These are phyloP conservation scores for Vidua chalybeata DNA, from an alignment of 2,113 vertebrate genomes.

Conservation along the genomic window DNA sequence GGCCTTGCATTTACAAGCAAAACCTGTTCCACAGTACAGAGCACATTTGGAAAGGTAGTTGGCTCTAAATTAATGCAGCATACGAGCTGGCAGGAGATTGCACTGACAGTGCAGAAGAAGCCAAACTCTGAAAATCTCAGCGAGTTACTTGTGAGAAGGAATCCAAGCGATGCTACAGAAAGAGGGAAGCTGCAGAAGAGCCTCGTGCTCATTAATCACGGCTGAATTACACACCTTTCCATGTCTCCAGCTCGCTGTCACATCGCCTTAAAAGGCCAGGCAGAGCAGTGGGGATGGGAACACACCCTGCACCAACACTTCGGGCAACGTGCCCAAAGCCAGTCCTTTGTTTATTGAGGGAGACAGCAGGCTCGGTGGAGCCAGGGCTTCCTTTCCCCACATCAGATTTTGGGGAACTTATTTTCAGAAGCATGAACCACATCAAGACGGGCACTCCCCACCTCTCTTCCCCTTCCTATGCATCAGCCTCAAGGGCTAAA, in stretches of 20 bases:
- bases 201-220: constrained; percentile 25
- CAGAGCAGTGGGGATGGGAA: constrained; percentile 40
- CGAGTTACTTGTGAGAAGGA: not conserved
- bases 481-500: constrained; percentile 20
- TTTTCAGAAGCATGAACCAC: not conserved
- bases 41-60: constrained; percentile 21
- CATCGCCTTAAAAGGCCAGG: constrained; percentile 67
- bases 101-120: not conserved
- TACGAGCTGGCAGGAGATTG: not conserved
- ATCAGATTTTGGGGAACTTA: constrained; percentile 47
- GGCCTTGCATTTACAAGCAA: constrained; percentile 4
- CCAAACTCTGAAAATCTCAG: constrained; percentile 2
- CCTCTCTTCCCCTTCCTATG: constrained; percentile 56
- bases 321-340: constrained; percentile 46
- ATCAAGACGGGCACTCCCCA: not conserved
- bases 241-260: constrained; percentile 26
- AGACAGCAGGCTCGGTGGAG: constrained; percentile 53
- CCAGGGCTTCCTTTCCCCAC: constrained; percentile 60
- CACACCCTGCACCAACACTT: constrained; percentile 52
- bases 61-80: not conserved
- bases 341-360: constrained; percentile 60
- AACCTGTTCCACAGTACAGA: constrained; percentile 25
- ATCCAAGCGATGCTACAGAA: not conserved
- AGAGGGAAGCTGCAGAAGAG: not conserved
- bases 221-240: constrained; percentile 40